These are phyloP conservation scores for Antrozous pallidus DNA, from an alignment of 2,797 vertebrate genomes.

Conservation along the genomic window DNA sequence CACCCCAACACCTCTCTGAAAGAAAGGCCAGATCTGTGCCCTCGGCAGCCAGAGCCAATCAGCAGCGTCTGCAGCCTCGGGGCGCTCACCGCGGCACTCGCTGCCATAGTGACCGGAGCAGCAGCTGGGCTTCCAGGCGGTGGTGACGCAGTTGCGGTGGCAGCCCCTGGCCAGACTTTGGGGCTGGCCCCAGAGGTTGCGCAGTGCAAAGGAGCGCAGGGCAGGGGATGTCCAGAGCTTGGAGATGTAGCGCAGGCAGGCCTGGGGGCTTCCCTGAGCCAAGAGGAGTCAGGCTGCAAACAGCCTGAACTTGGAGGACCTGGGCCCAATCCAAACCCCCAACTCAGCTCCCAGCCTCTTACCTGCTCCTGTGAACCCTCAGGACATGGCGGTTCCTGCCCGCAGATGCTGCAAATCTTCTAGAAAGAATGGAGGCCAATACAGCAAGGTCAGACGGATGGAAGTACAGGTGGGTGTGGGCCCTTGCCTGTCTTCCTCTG, in stretches of 20 bases:
- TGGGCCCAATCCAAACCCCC: background rate
- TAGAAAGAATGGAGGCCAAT: constrained; percentile 4
- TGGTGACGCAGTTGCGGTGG: constrained; percentile 82
- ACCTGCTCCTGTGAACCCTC: constrained; percentile 82
- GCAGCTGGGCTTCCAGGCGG: constrained; percentile 87
- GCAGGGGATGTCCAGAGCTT: constrained; percentile 37
- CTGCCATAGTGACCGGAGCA: constrained; percentile 92
- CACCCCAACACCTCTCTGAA: background rate
- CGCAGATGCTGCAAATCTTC: constrained; percentile 84
- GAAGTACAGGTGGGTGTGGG: too few relatives aligned
- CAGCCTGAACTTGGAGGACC: background rate
- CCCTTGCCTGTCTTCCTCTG: background rate
- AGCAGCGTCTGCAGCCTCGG: accelerated
- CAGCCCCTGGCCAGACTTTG: constrained; percentile 81
- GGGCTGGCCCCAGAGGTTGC: background rate
- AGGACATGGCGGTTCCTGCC: constrained; percentile 80
- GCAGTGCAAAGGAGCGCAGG: background rate
- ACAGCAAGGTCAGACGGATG: background rate
- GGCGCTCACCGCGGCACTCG: constrained; percentile 89
- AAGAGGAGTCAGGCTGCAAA: background rate
- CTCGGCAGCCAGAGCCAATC: accelerated
- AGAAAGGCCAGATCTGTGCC: background rate
- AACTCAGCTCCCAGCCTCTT: background rate
- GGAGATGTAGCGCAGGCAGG: constrained; percentile 61
- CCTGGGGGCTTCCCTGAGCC: constrained; percentile 57